Evolutionary conservation across 2,797 vertebrate species (phyloP).

Genomic region (Centropyge bicolor): DNA sequence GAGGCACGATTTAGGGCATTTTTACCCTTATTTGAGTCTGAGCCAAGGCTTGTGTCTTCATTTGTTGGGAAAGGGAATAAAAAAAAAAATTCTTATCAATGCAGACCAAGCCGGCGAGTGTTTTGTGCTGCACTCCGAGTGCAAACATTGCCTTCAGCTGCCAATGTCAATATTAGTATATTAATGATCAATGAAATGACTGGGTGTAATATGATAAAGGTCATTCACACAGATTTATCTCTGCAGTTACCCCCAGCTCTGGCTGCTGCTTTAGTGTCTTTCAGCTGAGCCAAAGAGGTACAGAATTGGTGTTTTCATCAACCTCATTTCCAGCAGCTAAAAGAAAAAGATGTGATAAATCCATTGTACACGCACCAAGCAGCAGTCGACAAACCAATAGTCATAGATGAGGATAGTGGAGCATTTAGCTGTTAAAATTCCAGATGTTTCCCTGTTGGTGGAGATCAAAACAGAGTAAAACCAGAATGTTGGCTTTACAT

Average conservation of each 20-base stretch:
- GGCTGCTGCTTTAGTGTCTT: no score
- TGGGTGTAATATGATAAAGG: background rate
- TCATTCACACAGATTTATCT: background rate
- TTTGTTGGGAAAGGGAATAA: background rate
- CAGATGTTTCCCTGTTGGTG: background rate
- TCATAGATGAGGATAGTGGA: background rate
- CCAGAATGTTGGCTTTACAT: background rate
- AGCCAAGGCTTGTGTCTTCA: no score
- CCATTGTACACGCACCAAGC: background rate
- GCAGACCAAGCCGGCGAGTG: background rate
- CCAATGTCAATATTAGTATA: background rate
- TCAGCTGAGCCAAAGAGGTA: background rate
- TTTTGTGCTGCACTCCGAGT: background rate
- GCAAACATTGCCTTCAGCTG: background rate
- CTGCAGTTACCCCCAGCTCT: background rate
- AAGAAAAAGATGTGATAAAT: background rate
- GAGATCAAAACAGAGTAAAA: background rate
- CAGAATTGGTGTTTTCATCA: background rate
- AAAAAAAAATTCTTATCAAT: no score
- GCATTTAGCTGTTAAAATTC: background rate
- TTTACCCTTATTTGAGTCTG: background rate
- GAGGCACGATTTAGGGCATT: background rate
- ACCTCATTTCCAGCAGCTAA: background rate
- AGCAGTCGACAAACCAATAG: background rate
- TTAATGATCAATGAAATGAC: background rate